Evolutionary conservation across 1,140 invertebrate species (phyloP).

Genomic region (Planococcus citri): DNA sequence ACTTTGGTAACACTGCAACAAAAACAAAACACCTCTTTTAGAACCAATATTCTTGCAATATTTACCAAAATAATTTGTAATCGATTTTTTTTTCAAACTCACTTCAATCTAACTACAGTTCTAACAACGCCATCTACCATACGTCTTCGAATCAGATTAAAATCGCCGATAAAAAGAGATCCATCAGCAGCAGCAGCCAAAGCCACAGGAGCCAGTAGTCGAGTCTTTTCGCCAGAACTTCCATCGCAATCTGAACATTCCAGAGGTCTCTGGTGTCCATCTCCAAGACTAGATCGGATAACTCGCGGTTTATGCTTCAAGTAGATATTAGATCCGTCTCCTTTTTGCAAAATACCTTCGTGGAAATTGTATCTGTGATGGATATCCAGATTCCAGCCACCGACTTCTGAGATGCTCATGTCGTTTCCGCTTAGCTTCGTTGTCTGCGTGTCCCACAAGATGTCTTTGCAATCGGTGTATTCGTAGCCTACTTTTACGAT

Average conservation of each 20-base stretch:
- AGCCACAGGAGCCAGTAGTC: constrained; percentile 79
- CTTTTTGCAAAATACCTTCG: constrained; percentile 94
- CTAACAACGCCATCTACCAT: constrained; percentile 73
- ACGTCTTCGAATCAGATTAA: constrained; percentile 84
- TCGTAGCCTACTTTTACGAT: constrained; percentile 92
- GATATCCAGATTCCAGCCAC: constrained; percentile 93
- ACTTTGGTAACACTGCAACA: constrained; percentile 69
- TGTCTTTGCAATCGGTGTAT: constrained; percentile 81
- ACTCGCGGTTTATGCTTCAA: constrained; percentile 84
- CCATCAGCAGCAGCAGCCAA: constrained; percentile 82
- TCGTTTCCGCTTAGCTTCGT: constrained; percentile 90
- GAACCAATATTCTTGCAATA: neutral
- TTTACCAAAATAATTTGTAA: neutral
- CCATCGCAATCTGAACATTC: constrained; percentile 75
- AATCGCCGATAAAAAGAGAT: constrained; percentile 90
- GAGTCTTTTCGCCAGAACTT: constrained; percentile 52
- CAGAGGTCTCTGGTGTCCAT: constrained; percentile 73
- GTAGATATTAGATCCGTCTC: constrained; percentile 93
- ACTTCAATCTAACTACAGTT: constrained; percentile 83
- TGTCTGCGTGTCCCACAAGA: constrained; percentile 91
- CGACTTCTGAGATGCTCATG: constrained; percentile 89
- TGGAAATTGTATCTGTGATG: constrained; percentile 97
- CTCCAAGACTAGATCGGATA: constrained; percentile 83
- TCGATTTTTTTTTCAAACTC: too few species aligned
- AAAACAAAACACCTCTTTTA: constrained; percentile 27